Evolutionary conservation across 2,797 vertebrate species (phyloP).

Genomic region (Cheirogaleus major): DNA sequence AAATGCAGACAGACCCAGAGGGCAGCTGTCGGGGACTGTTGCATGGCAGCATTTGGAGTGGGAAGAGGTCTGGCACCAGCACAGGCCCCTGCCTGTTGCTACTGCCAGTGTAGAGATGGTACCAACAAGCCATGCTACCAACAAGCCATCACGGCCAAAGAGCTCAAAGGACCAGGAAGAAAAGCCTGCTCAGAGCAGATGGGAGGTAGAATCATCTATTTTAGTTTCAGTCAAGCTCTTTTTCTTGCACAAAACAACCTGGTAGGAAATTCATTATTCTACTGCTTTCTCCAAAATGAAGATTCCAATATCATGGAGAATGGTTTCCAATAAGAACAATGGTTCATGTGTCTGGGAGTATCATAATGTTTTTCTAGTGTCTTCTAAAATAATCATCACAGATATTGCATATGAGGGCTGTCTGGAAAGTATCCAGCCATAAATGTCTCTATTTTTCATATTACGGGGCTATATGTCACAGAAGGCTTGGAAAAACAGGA

Average conservation of each 20-base stretch:
- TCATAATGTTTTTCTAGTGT: neutral
- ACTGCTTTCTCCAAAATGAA: neutral
- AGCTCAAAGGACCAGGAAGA: neutral
- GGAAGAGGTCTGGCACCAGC: neutral
- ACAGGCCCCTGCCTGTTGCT: neutral
- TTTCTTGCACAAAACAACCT: neutral
- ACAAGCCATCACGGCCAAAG: neutral
- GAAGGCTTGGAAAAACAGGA: neutral
- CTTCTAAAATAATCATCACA: neutral
- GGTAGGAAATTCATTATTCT: neutral
- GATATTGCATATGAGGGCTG: neutral
- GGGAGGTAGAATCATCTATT: neutral
- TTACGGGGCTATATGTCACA: neutral
- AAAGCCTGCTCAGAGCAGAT: neutral
- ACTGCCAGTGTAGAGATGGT: neutral
- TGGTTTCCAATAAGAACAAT: neutral
- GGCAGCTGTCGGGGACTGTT: neutral
- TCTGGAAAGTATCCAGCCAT: no score
- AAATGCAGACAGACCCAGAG: neutral
- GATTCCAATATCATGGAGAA: neutral
- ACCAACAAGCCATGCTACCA: neutral
- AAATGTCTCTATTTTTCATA: no score
- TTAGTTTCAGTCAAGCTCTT: neutral
- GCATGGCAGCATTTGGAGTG: rapidly evolving
- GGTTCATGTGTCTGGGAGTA: neutral